A percentile compares a stretch with the other conserved stretches of the same genome.
phyloP scores from a whole-genome alignment of 2,113 vertebrate genomes.

The Apistogramma diplotaenia region DNA sequence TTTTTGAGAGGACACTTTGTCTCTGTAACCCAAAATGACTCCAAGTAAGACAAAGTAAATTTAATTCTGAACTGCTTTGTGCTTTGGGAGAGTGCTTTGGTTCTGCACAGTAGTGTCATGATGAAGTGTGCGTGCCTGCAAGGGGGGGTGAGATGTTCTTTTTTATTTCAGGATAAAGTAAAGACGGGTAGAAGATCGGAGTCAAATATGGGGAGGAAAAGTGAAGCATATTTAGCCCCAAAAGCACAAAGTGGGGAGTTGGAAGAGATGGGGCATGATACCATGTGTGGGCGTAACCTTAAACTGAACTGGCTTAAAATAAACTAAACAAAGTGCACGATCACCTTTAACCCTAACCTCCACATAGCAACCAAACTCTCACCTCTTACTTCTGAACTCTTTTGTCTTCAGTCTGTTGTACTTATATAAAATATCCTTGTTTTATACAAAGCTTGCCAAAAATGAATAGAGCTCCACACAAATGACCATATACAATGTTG shows the following conservation, averaged over 20 bases:
- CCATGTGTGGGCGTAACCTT: neutral
- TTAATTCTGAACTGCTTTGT: neutral
- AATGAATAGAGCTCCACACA: neutral
- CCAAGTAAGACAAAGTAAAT: neutral
- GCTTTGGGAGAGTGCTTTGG: neutral
- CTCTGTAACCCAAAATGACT: neutral
- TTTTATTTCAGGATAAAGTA: neutral
- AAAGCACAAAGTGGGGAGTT: neutral
- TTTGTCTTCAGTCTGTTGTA: neutral
- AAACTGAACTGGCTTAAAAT: neutral
- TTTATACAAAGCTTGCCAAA: conserved; percentile 42
- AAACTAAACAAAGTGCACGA: neutral
- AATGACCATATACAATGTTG: neutral
- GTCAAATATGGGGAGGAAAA: neutral
- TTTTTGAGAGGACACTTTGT: neutral
- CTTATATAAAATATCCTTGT: neutral
- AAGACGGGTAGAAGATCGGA: neutral
- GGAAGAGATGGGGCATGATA: neutral
- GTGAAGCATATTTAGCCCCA: neutral
- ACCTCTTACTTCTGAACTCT: neutral
- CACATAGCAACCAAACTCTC: neutral
- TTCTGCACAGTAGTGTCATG: neutral
- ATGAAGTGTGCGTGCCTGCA: neutral
- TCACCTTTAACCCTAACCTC: neutral
- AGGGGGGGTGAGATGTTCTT: neutral